Percentiles rank a stretch among this genome's conserved stretches.
Conservation (phyloP, 2,797 vertebrate species). For the Phalanger gymnotis region DNA sequence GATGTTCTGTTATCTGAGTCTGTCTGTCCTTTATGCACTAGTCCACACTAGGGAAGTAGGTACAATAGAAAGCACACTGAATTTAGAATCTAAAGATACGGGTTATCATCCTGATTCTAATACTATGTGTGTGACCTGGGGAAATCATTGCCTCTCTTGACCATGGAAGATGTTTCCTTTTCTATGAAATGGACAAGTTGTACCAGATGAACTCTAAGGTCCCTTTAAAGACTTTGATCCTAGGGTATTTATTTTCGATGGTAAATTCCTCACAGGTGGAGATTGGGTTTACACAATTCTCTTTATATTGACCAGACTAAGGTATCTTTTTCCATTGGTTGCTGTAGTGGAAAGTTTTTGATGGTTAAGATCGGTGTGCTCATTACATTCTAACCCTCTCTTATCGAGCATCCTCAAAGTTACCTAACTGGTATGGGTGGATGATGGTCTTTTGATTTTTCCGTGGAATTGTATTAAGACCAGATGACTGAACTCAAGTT, state of each 20-base stretch:
- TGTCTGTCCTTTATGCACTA: neutral
- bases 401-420: rapidly evolving
- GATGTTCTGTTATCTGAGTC: neutral
- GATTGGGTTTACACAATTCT: no score
- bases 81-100: neutral
- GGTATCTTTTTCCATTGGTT: neutral
- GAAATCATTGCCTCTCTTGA: neutral
- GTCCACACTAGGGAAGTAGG: neutral
- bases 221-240: neutral
- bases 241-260: neutral
- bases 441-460: neutral
- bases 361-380: neutral
- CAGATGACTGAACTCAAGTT: neutral
- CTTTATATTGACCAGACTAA: neutral
- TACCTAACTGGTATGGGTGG: neutral
- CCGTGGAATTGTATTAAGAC: neutral
- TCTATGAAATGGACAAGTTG: neutral
- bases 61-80: neutral
- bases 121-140: neutral
- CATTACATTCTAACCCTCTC: neutral
- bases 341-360: neutral
- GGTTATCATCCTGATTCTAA: neutral
- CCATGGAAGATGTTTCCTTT: neutral
- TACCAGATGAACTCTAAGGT: neutral
- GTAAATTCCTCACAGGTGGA: neutral